Base-by-base conservation (phyloP, 2,888 invertebrate species). In the Cheilosia soror region DNA sequence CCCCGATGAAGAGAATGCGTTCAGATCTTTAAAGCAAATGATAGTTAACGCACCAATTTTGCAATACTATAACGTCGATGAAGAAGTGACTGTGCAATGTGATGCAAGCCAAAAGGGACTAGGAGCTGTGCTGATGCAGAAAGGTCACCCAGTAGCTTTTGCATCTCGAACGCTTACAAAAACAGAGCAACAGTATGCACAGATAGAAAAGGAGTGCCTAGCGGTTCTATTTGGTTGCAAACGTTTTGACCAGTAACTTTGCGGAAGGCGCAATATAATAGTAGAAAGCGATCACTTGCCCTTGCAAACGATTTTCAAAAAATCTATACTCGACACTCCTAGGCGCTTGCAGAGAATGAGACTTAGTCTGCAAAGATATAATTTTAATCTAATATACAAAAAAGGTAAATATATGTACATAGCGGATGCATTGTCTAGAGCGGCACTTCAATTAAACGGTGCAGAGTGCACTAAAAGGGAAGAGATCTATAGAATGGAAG, bases 361-460 rank as follows among this genome's bases (percentile, higher is more conserved):
- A 4, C 37, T 62, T 15, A 62, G 44, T 42, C 29, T 62, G 44
- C 62, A 65, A 25, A 47, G 51, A 65, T 65, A 65, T 51, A 31
- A 51, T 27, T 20, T 51, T 4, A 51, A 13, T 27, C 13, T 44
- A 3, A n/a, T 20, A 11, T 62, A 44, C 25, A 29, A 20, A 13
- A 25, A 40, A 51, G 65, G 65, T 29, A 51, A 65, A 40, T 31
- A 25, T 4, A 65, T 65, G 65, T 65, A 51, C 4, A 51, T 65
- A 2, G 65, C 65, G 44, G 65, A 89, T 71, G 69, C 86, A 13
- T 68, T 88, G 29, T 89, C 87, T 6, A 65, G 88, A 37, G 85
- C 86, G 29, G 25, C 58, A 47, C 57, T 57, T 20, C 15, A 15
- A 9, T 31, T 4, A 7, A 57, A 33, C 37, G 9, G 29, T 9